Evolutionary conservation across 1,140 invertebrate genomes (phyloP), one percentile per base, ranked within the genome.

Genomic region (Achatina immaculata): DNA sequence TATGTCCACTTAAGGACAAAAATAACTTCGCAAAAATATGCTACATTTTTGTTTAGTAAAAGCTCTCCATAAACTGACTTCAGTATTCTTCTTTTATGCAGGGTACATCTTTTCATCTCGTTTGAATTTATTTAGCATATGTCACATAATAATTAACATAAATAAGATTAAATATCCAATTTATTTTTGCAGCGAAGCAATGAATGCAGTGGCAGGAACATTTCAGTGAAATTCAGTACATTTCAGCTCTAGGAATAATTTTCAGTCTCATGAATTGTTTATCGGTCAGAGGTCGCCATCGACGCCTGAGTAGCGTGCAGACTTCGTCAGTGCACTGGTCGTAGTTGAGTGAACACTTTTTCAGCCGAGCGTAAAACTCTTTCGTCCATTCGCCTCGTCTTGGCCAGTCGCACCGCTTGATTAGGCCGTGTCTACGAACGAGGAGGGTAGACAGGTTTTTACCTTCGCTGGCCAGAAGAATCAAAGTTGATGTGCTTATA

Each of bases 401-500:
- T 19, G 88, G 89, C 88, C 89, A 90, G 51, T 90, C 89, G 34
- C 80, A 83, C 75, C 83, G 85, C 81, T 89, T 88, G 24, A 90
- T 78, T 2, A 91, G 92, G 0, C 94, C 95, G 88, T 96, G 96
- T 62, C 94, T 91, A 65, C 96, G 90, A 0, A 97, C 93, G 78
- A 94, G 92, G 0, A 96, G 91, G 48, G 92, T 92, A 45, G 92
- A 90, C 36, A 97, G 90, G 78, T 93, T 93, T 3, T 93, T 94
- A 0, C 93, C 93, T 62, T 88, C 83, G 14, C 80, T 76, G 0
- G 94, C 95, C 42, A 96, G 92, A n/a, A 96, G 90, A 40, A 97
- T 89, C 21, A 96, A 92, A 0, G 95, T 96, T 0, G 94, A 93
- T 0, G 95, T 96, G 0, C 95, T 96, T 73, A 97, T 93, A 87